A percentile compares a stretch with the other conserved stretches of the same genome.
These are phyloP conservation scores for Pentalonia nigronervosa DNA, from an alignment of 1,140 invertebrate species.

Conservation along the genomic window DNA sequence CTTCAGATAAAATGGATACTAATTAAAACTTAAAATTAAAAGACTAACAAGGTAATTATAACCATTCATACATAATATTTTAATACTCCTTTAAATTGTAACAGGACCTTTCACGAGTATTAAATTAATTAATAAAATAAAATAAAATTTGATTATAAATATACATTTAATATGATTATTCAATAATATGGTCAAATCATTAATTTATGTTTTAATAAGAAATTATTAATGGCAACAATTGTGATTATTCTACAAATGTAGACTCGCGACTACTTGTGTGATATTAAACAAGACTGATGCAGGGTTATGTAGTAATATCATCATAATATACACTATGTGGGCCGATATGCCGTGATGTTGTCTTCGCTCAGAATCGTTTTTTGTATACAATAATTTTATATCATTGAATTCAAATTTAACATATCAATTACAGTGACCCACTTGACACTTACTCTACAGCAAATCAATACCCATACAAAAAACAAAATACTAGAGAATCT, in stretches of 20 bases:
- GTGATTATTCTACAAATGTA: conserved; percentile 5
- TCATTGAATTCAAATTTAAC: too few relatives aligned
- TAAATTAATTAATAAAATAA: conserved; percentile 32
- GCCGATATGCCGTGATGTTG: too few relatives aligned
- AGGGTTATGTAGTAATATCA: conserved; percentile 21
- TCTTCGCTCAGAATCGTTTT: too few relatives aligned
- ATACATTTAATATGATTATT: conserved; percentile 10
- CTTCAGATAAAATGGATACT: conserved; percentile 22
- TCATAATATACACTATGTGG: too few relatives aligned
- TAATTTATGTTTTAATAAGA: not conserved
- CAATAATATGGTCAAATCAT: conserved; percentile 15
- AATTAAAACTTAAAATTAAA: conserved; percentile 30
- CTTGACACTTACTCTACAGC: too few relatives aligned
- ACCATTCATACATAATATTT: conserved; percentile 10
- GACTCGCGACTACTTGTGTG: conserved; percentile 20
- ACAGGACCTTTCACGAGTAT: not conserved
- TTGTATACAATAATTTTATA: too few relatives aligned
- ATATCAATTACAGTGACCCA: too few relatives aligned
- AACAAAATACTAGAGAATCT: too few relatives aligned
- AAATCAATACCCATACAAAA: too few relatives aligned
- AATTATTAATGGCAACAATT: conserved; percentile 16
- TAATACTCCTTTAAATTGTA: not conserved
- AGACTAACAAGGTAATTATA: not conserved
- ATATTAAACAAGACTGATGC: conserved; percentile 4
- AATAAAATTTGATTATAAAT: not conserved